Conservation (phyloP, 35 echinoderm and acorn worm genomes). For the Ophioderma brevispina region DNA sequence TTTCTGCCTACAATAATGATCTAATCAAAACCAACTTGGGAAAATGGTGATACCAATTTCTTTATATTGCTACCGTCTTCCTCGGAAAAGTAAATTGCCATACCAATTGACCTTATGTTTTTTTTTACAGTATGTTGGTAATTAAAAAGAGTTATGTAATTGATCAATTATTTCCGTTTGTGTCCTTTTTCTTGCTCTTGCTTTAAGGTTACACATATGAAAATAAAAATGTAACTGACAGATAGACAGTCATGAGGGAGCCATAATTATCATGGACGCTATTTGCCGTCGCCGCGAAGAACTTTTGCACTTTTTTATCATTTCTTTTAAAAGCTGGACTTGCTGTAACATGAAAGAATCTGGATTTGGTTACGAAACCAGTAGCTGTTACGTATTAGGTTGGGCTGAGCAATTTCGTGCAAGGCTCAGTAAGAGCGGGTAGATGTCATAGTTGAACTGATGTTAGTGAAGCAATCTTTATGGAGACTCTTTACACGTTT, state of each 20-base stretch:
- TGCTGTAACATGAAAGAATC: neutral
- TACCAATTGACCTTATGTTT: neutral
- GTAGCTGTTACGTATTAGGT: neutral
- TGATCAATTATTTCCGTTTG: neutral
- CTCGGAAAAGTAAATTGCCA: neutral
- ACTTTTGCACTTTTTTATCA: neutral
- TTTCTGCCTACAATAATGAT: too few species aligned
- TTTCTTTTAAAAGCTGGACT: neutral
- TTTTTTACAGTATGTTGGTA: neutral
- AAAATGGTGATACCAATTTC: neutral
- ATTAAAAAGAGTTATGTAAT: too few species aligned
- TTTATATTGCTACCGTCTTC: neutral
- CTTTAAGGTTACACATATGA: neutral
- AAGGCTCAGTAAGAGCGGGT: neutral
- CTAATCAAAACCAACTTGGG: neutral
- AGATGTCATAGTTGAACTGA: too few species aligned
- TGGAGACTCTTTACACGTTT: too few species aligned
- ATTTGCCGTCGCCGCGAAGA: too few species aligned
- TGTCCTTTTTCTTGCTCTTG: neutral
- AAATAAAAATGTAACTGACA: neutral
- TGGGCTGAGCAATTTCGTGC: neutral
- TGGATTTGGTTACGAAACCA: neutral
- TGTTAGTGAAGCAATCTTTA: too few species aligned
- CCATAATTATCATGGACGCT: constrained; percentile 5
- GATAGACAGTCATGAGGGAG: neutral